A percentile compares a stretch with the other conserved stretches of the same genome.
Evolutionary conservation across 2,888 invertebrate genomes (phyloP).

Genomic region (Copidosoma aretas): DNA sequence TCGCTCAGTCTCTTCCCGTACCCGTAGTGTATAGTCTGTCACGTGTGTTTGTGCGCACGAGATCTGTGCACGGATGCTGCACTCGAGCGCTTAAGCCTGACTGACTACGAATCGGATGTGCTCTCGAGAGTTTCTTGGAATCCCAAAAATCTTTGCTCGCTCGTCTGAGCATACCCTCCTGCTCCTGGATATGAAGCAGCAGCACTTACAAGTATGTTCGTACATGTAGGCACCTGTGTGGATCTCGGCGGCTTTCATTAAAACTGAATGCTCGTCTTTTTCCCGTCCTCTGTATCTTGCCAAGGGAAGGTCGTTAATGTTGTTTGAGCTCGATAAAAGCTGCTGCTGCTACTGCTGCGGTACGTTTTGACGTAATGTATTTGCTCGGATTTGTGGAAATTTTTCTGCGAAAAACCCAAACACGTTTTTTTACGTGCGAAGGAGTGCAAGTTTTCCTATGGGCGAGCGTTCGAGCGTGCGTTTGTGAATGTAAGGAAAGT

Average conservation of each 20-base stretch:
- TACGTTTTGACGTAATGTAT: too few species aligned
- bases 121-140: slow-evolving; percentile 23
- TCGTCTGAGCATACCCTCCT: neutral
- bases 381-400: too few species aligned
- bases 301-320: neutral
- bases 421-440: too few species aligned
- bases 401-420: too few species aligned
- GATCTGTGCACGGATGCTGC: neutral
- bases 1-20: neutral
- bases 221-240: too few species aligned
- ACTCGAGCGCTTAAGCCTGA: slow-evolving; percentile 15
- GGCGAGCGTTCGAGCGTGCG: too few species aligned
- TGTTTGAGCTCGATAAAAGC: neutral
- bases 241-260: neutral
- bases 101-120: too few species aligned
- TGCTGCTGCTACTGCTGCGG: neutral
- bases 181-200: too few species aligned
- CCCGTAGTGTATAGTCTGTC: neutral
- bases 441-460: too few species aligned
- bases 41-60: neutral
- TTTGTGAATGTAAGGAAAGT: too few species aligned
- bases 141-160: slow-evolving; percentile 22
- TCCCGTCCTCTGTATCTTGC: neutral
- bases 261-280: neutral
- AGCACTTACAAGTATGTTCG: too few species aligned